Evolutionary conservation across 2,888 invertebrate genomes (phyloP).

Genomic region (Uloborus plumipes): DNA sequence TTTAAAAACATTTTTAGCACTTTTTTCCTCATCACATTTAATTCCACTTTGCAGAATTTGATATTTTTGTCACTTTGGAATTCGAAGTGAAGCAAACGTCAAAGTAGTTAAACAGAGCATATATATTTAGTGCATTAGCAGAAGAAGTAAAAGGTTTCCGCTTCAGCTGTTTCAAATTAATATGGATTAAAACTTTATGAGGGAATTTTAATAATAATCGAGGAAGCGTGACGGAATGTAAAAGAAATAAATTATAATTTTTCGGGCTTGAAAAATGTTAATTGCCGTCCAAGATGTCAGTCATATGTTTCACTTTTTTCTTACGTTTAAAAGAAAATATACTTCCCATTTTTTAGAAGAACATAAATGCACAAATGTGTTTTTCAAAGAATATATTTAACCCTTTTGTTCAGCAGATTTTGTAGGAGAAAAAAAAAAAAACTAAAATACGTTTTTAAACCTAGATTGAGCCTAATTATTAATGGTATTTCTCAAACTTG

Average conservation of each 20-base stretch:
- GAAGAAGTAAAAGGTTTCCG: slow-evolving; percentile 41
- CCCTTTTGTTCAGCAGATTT: no score
- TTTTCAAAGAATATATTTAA: no score
- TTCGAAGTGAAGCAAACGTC: slow-evolving; percentile 40
- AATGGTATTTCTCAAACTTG: no score
- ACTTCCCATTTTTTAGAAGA: no score
- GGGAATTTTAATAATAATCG: slow-evolving; percentile 50
- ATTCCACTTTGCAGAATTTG: not conserved
- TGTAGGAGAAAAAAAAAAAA: no score
- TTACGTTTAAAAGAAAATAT: no score
- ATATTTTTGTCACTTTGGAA: slow-evolving; percentile 36
- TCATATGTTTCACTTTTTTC: no score
- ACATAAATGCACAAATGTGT: no score
- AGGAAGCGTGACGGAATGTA: slow-evolving; percentile 31
- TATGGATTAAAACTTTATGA: slow-evolving; percentile 20
- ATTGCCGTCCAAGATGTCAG: no score
- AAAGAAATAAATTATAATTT: not conserved
- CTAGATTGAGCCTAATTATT: no score
- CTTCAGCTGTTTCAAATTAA: slow-evolving; percentile 45
- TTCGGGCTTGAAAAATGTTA: no score
- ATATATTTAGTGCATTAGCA: slow-evolving; percentile 20
- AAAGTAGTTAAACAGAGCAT: slow-evolving; percentile 31
- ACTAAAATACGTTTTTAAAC: no score
- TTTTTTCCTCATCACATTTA: not conserved
- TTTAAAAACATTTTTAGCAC: not conserved